These are phyloP conservation scores for Syngnathus typhle DNA, from an alignment of 2,113 vertebrate species.

Conservation along the genomic window DNA sequence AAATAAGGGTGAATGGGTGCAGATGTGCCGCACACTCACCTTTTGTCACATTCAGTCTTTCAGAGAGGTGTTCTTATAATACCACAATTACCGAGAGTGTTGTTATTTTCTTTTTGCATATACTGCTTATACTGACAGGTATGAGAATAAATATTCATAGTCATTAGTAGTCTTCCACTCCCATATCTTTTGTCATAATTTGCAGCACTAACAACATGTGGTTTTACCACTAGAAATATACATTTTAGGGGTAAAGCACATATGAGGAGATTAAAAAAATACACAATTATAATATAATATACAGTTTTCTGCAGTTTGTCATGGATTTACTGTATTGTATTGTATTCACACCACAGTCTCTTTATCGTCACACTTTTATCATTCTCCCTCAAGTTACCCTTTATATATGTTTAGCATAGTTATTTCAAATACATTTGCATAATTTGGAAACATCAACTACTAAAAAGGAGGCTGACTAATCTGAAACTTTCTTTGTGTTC, in stretches of 20 bases:
- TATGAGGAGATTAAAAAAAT: too few species aligned
- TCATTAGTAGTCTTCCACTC: background rate
- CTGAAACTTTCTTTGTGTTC: background rate
- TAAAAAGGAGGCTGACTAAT: slow-evolving; percentile 2
- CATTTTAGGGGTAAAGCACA: too few species aligned
- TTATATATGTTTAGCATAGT: slow-evolving; percentile 22
- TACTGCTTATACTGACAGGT: background rate
- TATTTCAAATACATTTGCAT: slow-evolving; percentile 32
- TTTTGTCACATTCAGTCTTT: slow-evolving; percentile 12
- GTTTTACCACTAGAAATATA: background rate
- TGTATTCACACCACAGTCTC: background rate
- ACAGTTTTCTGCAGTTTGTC: background rate
- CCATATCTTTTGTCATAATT: background rate
- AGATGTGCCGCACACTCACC: slow-evolving; percentile 29
- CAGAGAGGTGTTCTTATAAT: background rate
- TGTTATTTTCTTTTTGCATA: background rate
- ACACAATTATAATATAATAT: too few species aligned
- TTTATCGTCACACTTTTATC: background rate
- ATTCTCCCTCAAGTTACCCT: slow-evolving; percentile 13
- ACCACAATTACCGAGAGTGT: background rate
- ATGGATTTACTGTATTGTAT: background rate
- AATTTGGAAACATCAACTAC: slow-evolving; percentile 23
- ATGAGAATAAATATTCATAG: background rate
- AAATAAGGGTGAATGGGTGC: slow-evolving; percentile 37
- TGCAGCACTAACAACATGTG: background rate